Percentiles rank a stretch among this genome's conserved stretches.
Conservation (phyloP, 2,797 vertebrate genomes). For the Poeciliopsis paucimaculata region DNA sequence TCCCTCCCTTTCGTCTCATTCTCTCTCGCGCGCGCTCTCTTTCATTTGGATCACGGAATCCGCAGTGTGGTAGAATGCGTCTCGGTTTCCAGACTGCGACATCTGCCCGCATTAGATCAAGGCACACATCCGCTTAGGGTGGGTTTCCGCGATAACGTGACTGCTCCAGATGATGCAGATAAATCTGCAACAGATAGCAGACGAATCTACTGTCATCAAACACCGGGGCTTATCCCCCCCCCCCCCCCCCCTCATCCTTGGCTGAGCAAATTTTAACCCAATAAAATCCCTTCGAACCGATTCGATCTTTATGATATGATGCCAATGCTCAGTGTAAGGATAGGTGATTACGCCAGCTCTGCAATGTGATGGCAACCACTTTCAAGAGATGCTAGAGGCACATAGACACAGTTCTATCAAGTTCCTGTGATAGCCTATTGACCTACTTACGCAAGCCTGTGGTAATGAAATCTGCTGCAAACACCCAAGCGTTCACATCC, state of each 20-base stretch:
- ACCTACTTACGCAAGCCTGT: constrained; percentile 69
- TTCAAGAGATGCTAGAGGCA: constrained; percentile 51
- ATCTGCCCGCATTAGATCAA: constrained; percentile 50
- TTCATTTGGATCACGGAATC: constrained; percentile 22
- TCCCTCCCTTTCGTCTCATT: too few relatives aligned
- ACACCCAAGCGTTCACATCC: constrained; percentile 39
- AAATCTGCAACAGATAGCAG: constrained; percentile 17
- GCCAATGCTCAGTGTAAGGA: background rate
- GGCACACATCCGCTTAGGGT: constrained; percentile 44
- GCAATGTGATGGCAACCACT: constrained; percentile 42
- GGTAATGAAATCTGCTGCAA: constrained; percentile 55
- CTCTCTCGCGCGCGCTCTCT: too few relatives aligned
- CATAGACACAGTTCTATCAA: constrained; percentile 53
- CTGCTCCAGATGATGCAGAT: constrained; percentile 14
- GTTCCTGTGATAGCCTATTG: constrained; percentile 72
- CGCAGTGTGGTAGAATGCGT: constrained; percentile 29
- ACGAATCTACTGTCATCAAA: constrained; percentile 1
- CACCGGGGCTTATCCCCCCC: background rate
- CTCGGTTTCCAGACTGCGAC: constrained; percentile 56
- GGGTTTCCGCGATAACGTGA: constrained; percentile 60
- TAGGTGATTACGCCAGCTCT: constrained; percentile 9
- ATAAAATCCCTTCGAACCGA: background rate
- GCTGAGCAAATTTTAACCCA: background rate
- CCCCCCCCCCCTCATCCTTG: background rate
- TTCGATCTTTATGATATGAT: background rate